These are phyloP conservation scores for Eurois occulta DNA, from an alignment of 2,888 invertebrate species.

Conservation along the genomic window DNA sequence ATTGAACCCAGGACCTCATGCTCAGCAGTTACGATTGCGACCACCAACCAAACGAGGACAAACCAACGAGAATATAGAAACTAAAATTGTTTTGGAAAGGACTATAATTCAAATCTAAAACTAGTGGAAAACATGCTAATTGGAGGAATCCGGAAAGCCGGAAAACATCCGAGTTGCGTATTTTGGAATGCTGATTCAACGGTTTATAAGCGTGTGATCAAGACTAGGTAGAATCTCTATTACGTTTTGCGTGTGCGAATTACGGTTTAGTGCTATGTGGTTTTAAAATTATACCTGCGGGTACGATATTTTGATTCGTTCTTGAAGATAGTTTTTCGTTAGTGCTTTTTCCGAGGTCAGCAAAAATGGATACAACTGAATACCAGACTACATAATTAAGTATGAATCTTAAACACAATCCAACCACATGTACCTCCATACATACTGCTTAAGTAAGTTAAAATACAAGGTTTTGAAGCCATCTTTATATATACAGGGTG, in stretches of 20 bases:
- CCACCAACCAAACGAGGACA: too few species aligned
- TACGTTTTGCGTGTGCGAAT: too few species aligned
- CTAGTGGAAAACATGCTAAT: constrained; percentile 57
- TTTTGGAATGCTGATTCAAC: constrained; percentile 15
- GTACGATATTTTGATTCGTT: not conserved
- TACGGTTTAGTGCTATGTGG: not conserved
- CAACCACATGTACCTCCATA: not conserved
- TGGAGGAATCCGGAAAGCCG: constrained; percentile 49
- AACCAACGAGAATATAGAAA: too few species aligned
- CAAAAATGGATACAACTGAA: not conserved
- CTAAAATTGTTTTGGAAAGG: constrained; percentile 20
- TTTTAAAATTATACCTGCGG: not conserved
- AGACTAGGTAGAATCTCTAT: not conserved
- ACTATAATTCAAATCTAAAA: constrained; percentile 52
- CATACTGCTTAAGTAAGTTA: not conserved
- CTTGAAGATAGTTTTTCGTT: not conserved
- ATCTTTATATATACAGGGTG: too few species aligned
- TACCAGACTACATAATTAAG: not conserved
- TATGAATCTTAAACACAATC: not conserved
- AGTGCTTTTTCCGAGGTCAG: too few species aligned
- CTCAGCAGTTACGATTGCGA: too few species aligned
- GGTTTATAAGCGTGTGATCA: not conserved
- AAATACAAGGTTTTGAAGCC: not conserved
- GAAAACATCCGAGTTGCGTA: constrained; percentile 51
- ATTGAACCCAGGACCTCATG: not conserved